Evolutionary conservation across 1,140 invertebrate species (phyloP).

Genomic region (Thalassaphorura encarpata): DNA sequence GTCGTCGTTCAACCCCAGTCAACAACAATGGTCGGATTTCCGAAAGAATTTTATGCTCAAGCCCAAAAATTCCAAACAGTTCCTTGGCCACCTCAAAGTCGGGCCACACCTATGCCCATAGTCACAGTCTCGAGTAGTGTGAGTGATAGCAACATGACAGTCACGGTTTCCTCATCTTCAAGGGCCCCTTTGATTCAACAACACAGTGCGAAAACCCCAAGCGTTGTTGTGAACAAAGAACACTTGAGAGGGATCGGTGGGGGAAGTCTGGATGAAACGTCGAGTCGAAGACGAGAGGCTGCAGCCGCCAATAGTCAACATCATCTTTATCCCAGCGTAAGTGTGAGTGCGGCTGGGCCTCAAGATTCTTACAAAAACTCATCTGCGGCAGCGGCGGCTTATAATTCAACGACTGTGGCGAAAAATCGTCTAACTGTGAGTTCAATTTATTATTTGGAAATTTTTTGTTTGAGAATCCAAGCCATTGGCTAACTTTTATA

Average conservation of each 20-base stretch:
- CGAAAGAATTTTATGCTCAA: constrained; percentile 60
- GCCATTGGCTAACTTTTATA: no score
- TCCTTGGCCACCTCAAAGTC: constrained; percentile 53
- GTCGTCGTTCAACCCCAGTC: constrained; percentile 10
- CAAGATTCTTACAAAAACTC: background rate
- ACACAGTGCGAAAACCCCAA: background rate
- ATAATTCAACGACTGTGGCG: background rate
- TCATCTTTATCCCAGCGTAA: no score
- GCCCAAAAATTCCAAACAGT: constrained; percentile 61
- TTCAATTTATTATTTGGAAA: no score
- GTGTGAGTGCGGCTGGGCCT: no score
- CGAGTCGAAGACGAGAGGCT: background rate
- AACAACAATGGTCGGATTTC: constrained; percentile 40
- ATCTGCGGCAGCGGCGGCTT: background rate
- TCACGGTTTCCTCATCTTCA: no score
- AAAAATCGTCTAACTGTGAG: constrained; percentile 26
- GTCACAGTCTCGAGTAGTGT: constrained; percentile 15
- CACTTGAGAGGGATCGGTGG: background rate
- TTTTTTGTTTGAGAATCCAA: no score
- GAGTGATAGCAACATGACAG: constrained; percentile 1
- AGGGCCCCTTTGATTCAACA: no score
- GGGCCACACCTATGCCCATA: constrained; percentile 19
- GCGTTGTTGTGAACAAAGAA: no score
- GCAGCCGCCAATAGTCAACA: background rate
- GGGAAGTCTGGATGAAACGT: constrained; percentile 3